A percentile compares a stretch with the other conserved stretches of the same genome.
phyloP scores from a whole-genome alignment of 2,888 invertebrate genomes.

The Steinernema scapterisci region DNA sequence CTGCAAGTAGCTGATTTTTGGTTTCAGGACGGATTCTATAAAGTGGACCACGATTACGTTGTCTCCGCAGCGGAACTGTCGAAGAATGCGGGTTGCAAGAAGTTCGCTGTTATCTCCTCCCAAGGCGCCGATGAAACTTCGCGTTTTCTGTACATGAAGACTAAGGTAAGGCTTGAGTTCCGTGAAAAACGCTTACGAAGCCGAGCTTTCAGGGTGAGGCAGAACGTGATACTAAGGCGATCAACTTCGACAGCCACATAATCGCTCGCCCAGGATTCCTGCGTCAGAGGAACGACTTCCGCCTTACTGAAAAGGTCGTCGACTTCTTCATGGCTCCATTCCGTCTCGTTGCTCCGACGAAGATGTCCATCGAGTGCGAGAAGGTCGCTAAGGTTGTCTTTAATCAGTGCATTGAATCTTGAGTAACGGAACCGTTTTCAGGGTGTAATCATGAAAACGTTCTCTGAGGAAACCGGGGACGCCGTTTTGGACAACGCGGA shows the following conservation, averaged over 20 bases:
- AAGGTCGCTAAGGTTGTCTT: conserved; percentile 3
- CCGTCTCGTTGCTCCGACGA: not conserved
- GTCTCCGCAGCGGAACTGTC: conserved; percentile 70
- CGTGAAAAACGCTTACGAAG: not conserved
- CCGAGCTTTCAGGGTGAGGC: conserved; percentile 44
- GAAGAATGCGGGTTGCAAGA: conserved; percentile 68
- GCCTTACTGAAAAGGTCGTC: not conserved
- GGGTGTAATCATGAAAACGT: not conserved
- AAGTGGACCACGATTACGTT: conserved; percentile 72
- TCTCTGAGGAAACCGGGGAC: not conserved
- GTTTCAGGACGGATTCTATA: conserved; percentile 69
- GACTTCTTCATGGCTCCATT: not conserved
- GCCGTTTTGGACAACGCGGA: not conserved
- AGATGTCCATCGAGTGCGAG: not conserved
- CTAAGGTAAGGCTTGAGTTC: conserved; percentile 68
- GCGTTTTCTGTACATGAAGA: conserved; percentile 69
- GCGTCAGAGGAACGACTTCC: conserved; percentile 20
- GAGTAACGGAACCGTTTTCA: not conserved
- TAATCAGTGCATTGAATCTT: not conserved
- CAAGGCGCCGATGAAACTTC: conserved; percentile 71
- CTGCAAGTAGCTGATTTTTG: not conserved
- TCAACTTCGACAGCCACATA: conserved; percentile 49
- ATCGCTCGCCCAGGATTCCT: conserved; percentile 50
- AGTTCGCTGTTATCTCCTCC: conserved; percentile 70
- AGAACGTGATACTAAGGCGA: conserved; percentile 46